Percentiles rank a stretch among this genome's conserved stretches.
These are phyloP conservation scores for Drosophila pseudoananassae DNA, from an alignment of 1,140 invertebrate genomes.

Conservation along the genomic window DNA sequence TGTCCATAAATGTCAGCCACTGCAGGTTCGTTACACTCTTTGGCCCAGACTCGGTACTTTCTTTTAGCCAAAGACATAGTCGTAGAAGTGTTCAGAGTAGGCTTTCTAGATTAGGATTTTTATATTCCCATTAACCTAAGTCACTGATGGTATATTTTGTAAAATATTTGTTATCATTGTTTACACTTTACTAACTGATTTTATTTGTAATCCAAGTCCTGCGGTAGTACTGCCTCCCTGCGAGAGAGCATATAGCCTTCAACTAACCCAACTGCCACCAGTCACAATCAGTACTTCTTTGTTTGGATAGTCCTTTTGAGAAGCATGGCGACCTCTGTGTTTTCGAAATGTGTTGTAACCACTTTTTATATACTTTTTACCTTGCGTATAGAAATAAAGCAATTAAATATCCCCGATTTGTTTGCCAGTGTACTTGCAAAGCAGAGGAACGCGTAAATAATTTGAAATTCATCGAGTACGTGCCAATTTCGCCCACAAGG, in stretches of 20 bases:
- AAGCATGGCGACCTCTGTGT: neutral
- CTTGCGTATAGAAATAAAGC: constrained; percentile 1
- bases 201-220: neutral
- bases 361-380: neutral
- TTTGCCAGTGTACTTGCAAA: neutral
- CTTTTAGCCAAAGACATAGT: constrained; percentile 24
- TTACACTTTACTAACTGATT: neutral
- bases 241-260: neutral
- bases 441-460: neutral
- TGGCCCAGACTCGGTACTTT: neutral
- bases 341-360: neutral
- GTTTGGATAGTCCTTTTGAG: neutral
- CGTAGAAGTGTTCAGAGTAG: neutral
- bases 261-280: neutral
- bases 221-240: too few species aligned
- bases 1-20: constrained; percentile 37
- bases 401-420: neutral
- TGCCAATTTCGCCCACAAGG: neutral
- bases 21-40: constrained; percentile 6
- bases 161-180: neutral
- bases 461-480: constrained; percentile 4
- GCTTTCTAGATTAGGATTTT: neutral
- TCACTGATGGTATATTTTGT: neutral
- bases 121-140: neutral
- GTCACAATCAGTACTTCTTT: neutral